Evolutionary conservation across 2,113 vertebrate species (phyloP).

Genomic region (Callospermophilus lateralis): DNA sequence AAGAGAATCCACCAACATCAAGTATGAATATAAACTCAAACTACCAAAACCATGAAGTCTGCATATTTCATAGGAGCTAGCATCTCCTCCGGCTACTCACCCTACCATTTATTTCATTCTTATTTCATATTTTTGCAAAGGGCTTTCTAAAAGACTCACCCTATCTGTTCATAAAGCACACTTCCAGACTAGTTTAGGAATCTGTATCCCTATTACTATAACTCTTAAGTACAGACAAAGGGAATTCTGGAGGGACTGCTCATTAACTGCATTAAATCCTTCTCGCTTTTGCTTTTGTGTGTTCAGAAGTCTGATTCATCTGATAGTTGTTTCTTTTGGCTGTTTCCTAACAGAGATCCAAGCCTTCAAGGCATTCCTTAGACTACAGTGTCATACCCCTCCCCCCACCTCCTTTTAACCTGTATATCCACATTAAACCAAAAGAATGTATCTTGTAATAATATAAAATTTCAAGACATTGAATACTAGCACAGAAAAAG

Average conservation of each 20-base stretch:
- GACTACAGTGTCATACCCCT: not conserved
- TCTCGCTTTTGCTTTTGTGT: conserved; percentile 40
- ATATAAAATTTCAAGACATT: conserved; percentile 41
- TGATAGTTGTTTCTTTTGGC: conserved; percentile 52
- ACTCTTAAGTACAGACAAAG: conserved; percentile 54
- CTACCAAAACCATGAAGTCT: not conserved
- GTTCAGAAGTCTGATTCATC: conserved; percentile 67
- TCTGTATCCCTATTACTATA: not conserved
- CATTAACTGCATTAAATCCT: not conserved
- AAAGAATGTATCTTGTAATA: conserved; percentile 61
- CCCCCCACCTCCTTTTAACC: conserved; percentile 53
- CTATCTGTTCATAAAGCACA: not conserved
- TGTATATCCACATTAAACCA: conserved; percentile 48
- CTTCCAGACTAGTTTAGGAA: not conserved
- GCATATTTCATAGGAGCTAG: not conserved
- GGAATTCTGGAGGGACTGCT: conserved; percentile 41
- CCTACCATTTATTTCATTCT: not conserved
- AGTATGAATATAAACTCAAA: not conserved
- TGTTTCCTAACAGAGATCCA: conserved; percentile 61
- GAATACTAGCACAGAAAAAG: not conserved
- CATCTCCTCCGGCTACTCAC: not conserved
- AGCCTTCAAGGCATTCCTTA: conserved; percentile 78
- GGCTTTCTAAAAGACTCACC: not conserved
- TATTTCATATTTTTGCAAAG: not conserved
- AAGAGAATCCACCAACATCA: not conserved